These are phyloP conservation scores for Sphaeridia pumilis DNA, from an alignment of 2,888 invertebrate species.

Conservation along the genomic window DNA sequence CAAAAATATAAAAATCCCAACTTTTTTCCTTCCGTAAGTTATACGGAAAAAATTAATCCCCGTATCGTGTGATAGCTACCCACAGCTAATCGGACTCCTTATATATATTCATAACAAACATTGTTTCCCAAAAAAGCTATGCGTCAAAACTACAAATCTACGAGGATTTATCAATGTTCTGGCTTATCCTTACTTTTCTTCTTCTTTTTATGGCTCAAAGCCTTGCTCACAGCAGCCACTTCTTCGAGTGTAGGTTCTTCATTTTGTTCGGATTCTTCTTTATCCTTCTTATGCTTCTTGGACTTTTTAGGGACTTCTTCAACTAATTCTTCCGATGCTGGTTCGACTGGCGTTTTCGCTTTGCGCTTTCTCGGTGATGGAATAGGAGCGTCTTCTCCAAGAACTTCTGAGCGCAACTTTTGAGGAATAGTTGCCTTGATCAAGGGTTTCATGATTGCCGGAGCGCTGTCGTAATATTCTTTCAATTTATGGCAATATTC, in stretches of 20 bases:
- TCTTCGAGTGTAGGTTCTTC: slow-evolving; percentile 2
- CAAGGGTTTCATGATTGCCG: slow-evolving; percentile 18
- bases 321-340: not conserved
- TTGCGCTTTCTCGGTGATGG: slow-evolving; percentile 3
- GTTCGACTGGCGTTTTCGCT: not conserved
- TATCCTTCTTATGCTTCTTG: slow-evolving; percentile 13
- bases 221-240: not conserved
- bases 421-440: slow-evolving; percentile 16
- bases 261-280: not conserved
- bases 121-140: slow-evolving; percentile 1
- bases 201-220: slow-evolving; percentile 1
- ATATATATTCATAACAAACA: not conserved
- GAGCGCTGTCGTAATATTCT: slow-evolving; percentile 18
- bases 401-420: slow-evolving; percentile 11
- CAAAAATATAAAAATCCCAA: no score
- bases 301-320: not conserved
- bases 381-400: slow-evolving; percentile 13
- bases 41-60: not conserved
- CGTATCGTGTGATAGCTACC: not conserved
- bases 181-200: slow-evolving; percentile 11
- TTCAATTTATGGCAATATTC: slow-evolving; percentile 18
- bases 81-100: slow-evolving; percentile 1
- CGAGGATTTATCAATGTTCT: not conserved
- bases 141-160: not conserved
- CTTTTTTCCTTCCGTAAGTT: not conserved